A percentile compares a stretch with the other conserved stretches of the same genome.
phyloP scores from a whole-genome alignment of 2,888 invertebrate species.

The Lepidocyrtoides sp. region DNA sequence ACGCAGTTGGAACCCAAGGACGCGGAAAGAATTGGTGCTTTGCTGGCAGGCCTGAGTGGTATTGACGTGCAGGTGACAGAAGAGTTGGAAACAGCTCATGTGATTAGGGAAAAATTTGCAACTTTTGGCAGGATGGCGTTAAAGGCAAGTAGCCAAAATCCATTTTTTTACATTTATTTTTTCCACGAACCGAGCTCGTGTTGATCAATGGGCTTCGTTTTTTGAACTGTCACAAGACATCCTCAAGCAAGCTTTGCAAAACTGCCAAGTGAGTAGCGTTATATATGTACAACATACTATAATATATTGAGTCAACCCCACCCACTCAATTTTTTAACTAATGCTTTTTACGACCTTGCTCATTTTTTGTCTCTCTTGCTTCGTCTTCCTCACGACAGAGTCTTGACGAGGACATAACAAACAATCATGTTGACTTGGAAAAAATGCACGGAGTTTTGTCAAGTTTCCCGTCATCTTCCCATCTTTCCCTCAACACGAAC shows the following conservation, averaged over 20 bases:
- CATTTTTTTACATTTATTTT: too few relatives aligned
- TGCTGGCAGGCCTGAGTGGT: conserved; percentile 91
- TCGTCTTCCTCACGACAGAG: conserved; percentile 65
- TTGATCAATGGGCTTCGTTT: conserved; percentile 85
- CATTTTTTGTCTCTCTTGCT: not conserved
- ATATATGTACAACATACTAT: not conserved
- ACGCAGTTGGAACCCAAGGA: conserved; percentile 88
- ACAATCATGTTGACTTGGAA: conserved; percentile 82
- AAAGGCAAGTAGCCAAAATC: conserved; percentile 79
- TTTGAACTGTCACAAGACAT: conserved; percentile 88
- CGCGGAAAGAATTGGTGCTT: conserved; percentile 92
- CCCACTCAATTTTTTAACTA: conserved; percentile 30
- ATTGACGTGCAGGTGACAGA: conserved; percentile 92
- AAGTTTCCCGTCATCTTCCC: conserved; percentile 83
- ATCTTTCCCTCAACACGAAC: conserved; percentile 82
- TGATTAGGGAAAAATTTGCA: conserved; percentile 91
- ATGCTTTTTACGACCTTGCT: conserved; percentile 31
- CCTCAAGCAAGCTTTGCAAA: conserved; percentile 92
- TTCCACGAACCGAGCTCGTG: conserved; percentile 76
- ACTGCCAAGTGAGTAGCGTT: conserved; percentile 88
- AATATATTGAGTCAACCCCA: not conserved
- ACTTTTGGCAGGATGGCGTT: conserved; percentile 83
- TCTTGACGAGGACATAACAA: conserved; percentile 84
- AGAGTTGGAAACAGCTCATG: conserved; percentile 92
- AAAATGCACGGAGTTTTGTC: conserved; percentile 83